Evolutionary conservation across 1,140 invertebrate genomes (phyloP), one percentile per base, ranked within the genome.

Genomic region (Brachionus manjavacas): DNA sequence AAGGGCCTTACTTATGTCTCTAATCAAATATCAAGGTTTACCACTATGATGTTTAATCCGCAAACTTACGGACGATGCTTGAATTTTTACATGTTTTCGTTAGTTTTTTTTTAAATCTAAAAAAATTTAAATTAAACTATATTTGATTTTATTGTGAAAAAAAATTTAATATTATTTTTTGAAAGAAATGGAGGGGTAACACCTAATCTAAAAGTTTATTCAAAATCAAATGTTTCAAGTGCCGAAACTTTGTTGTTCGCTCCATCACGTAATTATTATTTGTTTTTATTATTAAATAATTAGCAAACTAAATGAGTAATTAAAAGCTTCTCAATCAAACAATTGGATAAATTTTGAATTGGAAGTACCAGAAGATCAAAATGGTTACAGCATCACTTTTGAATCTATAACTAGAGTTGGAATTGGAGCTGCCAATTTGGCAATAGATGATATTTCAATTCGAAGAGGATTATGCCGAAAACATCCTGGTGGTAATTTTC

Each of bases 21-120:
- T 28, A 76, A 76, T 76, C 72, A 76, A 76, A 46, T 76, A 49
- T 76, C 72, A 20, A 23, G 72, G 49, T 76, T 76, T 76, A 76
- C 6, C 25, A 76, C 72, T 9, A 49, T 76, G 39, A 28, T 25
- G 7, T 76, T 76, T 49, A 28, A 76, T 76, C 72, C 72, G 0
- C 16, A 49, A 20, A 49, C 43, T 49, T 76, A 23, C 25, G 72
- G 72, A 25, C 25, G 31, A 3, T 76, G 72, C n/a, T 46, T 76
- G 12, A 76, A 76, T 11, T 76, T 76, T 49, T 76, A 49, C 23
- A 25, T 76, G 72, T 76, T 76, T 49, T 76, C 72, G 72, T 76
- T 52, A 76, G 72, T 20, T 16, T 4, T 14, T 41, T 49, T 76
- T 12, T 11, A 49, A 76, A 39, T 16, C 6, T 41, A 8, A 16